Conservation (phyloP, 2,797 vertebrate genomes). For the Pygocentrus nattereri region DNA sequence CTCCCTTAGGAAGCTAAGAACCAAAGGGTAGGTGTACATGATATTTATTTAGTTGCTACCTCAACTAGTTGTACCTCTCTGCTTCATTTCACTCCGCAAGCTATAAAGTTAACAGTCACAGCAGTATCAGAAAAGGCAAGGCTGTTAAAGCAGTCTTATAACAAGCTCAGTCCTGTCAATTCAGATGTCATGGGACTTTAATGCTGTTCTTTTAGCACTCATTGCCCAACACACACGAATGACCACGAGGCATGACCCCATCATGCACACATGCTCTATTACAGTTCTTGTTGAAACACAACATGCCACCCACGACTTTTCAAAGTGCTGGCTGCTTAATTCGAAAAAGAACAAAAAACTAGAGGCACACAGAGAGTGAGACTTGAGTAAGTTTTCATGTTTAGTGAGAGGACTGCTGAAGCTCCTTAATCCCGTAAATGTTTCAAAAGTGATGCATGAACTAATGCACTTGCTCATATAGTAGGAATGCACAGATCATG, state of each 20-base stretch:
- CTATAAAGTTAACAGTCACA: not conserved
- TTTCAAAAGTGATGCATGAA: too few relatives aligned
- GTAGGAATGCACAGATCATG: too few relatives aligned
- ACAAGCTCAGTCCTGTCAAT: not conserved
- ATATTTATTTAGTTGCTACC: not conserved
- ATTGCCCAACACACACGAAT: not conserved
- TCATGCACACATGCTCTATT: not conserved
- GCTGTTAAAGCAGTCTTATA: not conserved
- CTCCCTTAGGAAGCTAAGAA: not conserved
- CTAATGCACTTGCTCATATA: too few relatives aligned
- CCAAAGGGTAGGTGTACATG: not conserved
- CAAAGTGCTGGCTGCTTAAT: too few relatives aligned
- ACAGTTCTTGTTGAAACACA: not conserved
- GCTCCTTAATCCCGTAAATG: too few relatives aligned
- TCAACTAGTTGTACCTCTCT: not conserved
- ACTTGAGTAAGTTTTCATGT: too few relatives aligned
- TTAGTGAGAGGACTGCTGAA: too few relatives aligned
- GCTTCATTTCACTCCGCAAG: not conserved
- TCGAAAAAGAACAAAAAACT: too few relatives aligned
- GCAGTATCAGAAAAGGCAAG: not conserved
- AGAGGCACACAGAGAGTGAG: too few relatives aligned
- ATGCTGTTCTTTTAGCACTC: not conserved
- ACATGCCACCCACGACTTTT: not conserved
- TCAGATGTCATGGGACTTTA: not conserved
- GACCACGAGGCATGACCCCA: not conserved